Conservation (phyloP, 2,888 invertebrate genomes). For the Gastracanthus pulcherrimus region DNA sequence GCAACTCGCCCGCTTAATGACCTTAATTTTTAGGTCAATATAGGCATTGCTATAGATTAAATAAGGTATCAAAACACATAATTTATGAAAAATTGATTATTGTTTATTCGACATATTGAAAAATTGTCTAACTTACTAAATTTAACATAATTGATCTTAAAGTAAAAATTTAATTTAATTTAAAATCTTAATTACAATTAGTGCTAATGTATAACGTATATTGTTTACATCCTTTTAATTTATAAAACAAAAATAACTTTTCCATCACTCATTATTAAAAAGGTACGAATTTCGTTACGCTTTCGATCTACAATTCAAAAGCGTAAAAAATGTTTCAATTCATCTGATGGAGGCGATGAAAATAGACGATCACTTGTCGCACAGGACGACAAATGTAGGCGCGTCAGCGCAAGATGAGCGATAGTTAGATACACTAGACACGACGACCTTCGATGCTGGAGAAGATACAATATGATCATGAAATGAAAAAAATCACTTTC, state of each 20-base stretch:
- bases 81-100: neutral
- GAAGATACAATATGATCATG: neutral
- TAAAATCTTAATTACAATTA: neutral
- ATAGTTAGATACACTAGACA: conserved; percentile 21
- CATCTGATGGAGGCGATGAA: neutral
- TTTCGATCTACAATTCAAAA: too few relatives aligned
- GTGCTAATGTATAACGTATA: neutral
- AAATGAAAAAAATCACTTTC: conserved; percentile 34
- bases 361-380: neutral
- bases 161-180: neutral
- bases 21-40: conserved; percentile 32
- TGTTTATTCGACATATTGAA: neutral
- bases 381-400: neutral
- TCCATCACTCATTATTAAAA: neutral
- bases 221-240: neutral
- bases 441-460: conserved; percentile 31
- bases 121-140: too few relatives aligned
- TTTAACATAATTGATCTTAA: too few relatives aligned
- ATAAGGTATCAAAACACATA: too few relatives aligned
- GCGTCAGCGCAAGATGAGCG: conserved; percentile 1
- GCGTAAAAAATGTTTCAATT: neutral
- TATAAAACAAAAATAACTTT: neutral
- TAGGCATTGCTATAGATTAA: neutral
- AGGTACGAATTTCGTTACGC: too few relatives aligned
- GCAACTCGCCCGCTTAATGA: conserved; percentile 7